phyloP scores from a whole-genome alignment of 2,888 invertebrate species.

The Heliconius aoede region DNA sequence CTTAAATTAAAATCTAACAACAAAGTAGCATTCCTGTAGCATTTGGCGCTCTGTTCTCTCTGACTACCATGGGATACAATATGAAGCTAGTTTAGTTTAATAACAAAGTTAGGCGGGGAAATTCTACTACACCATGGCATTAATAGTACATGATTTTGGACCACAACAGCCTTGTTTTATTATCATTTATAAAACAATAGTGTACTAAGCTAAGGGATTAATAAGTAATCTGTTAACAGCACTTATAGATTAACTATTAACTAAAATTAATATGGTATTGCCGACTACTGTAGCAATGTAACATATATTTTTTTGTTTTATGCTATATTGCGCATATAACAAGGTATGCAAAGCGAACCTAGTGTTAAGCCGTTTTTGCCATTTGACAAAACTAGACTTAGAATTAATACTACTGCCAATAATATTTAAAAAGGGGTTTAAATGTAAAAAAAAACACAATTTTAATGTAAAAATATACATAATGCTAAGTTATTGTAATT shows the following conservation, averaged over 20 bases:
- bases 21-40: too few species aligned
- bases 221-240: neutral
- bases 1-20: too few species aligned
- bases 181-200: slow-evolving; percentile 13
- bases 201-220: slow-evolving; percentile 4
- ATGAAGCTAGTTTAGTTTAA: too few species aligned
- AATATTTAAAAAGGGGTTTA: neutral
- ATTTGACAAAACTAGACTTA: too few species aligned
- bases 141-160: neutral
- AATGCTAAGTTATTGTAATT: neutral
- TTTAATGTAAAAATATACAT: neutral
- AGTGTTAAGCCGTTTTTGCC: neutral
- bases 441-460: neutral
- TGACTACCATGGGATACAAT: too few species aligned
- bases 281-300: neutral
- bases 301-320: neutral
- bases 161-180: neutral
- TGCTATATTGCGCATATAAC: neutral
- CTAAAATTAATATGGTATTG: neutral
- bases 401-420: too few species aligned
- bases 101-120: neutral
- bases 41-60: too few species aligned
- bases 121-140: too few species aligned
- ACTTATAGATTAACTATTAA: slow-evolving; percentile 5
- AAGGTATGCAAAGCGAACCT: neutral